A percentile compares a stretch with the other conserved stretches of the same genome.
These are phyloP conservation scores for Chydorus sphaericus DNA, from an alignment of 2,888 invertebrate species.

Conservation along the genomic window DNA sequence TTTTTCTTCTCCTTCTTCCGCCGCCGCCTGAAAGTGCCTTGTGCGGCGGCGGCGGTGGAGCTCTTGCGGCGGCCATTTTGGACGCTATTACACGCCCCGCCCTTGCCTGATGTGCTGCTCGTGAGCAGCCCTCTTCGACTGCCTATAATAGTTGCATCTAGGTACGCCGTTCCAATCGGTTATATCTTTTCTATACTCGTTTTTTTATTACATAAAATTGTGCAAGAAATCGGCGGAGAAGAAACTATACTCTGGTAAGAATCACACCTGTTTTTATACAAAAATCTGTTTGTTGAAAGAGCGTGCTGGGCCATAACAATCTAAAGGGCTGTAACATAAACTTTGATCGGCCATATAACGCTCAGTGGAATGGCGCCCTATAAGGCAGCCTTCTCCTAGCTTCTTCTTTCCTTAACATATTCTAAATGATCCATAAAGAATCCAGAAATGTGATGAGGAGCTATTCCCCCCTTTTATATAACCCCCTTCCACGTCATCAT, in stretches of 20 bases:
- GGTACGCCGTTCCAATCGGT: neutral
- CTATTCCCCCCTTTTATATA: too few relatives aligned
- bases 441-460: neutral
- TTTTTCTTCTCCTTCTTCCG: neutral
- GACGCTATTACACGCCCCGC: conserved; percentile 8
- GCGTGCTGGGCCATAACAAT: neutral
- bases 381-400: neutral
- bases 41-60: neutral
- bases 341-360: neutral
- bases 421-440: conserved; percentile 3
- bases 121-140: neutral
- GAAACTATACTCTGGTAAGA: neutral
- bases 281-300: neutral
- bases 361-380: neutral
- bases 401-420: too few relatives aligned
- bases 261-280: neutral
- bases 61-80: conserved; percentile 4
- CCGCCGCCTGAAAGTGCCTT: neutral
- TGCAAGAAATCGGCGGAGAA: neutral
- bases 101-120: neutral
- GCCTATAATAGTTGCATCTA: neutral
- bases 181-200: neutral
- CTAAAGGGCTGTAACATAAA: neutral
- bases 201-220: neutral
- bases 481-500: too few relatives aligned